phyloP scores from a whole-genome alignment of 1,140 invertebrate genomes.

The Acromyrmex charruanus region DNA sequence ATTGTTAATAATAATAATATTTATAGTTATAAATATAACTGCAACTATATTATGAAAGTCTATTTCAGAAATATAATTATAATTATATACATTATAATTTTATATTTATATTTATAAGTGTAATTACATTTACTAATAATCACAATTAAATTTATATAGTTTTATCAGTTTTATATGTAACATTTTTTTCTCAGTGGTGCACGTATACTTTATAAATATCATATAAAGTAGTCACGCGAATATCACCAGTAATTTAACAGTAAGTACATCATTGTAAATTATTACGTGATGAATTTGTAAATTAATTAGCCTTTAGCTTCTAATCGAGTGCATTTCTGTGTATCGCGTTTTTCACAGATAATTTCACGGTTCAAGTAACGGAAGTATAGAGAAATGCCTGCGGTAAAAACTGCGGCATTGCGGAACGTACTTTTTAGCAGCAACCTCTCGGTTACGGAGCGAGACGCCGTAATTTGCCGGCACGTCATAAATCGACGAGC shows the following conservation, averaged over 20 bases:
- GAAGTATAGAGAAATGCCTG: background rate
- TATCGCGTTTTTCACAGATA: conserved; percentile 24
- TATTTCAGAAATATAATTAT: too few relatives aligned
- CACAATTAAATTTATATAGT: too few relatives aligned
- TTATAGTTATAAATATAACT: too few relatives aligned
- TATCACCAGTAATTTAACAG: background rate
- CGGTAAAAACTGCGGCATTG: conserved; percentile 10
- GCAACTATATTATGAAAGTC: too few relatives aligned
- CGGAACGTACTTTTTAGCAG: conserved; percentile 13
- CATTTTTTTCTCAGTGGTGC: too few relatives aligned
- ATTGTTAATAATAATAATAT: too few relatives aligned
- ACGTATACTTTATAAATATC: background rate
- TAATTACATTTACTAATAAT: too few relatives aligned
- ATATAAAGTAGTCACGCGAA: background rate
- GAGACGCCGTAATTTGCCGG: conserved; percentile 32
- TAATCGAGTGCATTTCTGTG: conserved; percentile 2
- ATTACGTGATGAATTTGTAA: background rate
- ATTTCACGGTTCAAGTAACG: conserved; percentile 29
- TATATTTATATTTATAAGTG: too few relatives aligned
- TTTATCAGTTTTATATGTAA: too few relatives aligned
- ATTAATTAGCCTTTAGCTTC: conserved; percentile 12
- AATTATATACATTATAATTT: too few relatives aligned
- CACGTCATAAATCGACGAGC: conserved; percentile 48
- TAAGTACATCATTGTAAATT: background rate
- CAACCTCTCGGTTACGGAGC: conserved; percentile 18